Evolutionary conservation across 2,113 vertebrate genomes (phyloP).

Genomic region (Rana temporaria): DNA sequence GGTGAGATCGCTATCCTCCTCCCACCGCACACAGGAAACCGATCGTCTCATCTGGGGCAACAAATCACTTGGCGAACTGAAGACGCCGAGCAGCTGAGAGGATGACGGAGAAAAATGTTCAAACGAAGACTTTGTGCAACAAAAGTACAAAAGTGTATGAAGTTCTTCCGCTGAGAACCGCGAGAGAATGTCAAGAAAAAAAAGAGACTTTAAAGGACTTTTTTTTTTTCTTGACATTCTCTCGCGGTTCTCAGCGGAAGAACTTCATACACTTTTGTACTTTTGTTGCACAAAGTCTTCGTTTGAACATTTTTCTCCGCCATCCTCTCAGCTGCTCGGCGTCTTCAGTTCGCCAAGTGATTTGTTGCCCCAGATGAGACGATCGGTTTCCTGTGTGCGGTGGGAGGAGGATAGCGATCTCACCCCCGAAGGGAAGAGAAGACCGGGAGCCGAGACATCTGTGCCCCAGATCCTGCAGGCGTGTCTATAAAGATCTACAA

Average conservation of each 20-base stretch:
- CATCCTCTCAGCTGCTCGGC: background rate
- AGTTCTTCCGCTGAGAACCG: no score
- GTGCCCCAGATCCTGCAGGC: constrained; percentile 43
- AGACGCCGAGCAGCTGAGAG: background rate
- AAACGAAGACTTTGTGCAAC: background rate
- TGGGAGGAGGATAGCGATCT: background rate
- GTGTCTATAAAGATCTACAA: no score
- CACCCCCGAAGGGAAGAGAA: background rate
- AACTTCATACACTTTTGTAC: no score
- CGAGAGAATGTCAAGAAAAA: no score
- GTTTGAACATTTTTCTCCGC: background rate
- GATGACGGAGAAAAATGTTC: background rate
- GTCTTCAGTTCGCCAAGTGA: background rate
- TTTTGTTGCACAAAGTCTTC: background rate
- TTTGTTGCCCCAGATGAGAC: constrained; percentile 2
- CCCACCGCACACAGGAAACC: constrained; percentile 14
- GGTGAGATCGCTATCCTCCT: background rate
- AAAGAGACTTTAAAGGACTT: no score
- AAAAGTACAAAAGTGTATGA: background rate
- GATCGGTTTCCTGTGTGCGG: constrained; percentile 24
- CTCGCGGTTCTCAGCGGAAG: no score
- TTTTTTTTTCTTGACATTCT: no score
- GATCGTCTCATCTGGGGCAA: constrained; percentile 8
- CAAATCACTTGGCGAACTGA: background rate
- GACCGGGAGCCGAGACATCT: background rate